Base-by-base conservation (phyloP, 2,113 vertebrate genomes). In the Reinhardtius hippoglossoides region DNA sequence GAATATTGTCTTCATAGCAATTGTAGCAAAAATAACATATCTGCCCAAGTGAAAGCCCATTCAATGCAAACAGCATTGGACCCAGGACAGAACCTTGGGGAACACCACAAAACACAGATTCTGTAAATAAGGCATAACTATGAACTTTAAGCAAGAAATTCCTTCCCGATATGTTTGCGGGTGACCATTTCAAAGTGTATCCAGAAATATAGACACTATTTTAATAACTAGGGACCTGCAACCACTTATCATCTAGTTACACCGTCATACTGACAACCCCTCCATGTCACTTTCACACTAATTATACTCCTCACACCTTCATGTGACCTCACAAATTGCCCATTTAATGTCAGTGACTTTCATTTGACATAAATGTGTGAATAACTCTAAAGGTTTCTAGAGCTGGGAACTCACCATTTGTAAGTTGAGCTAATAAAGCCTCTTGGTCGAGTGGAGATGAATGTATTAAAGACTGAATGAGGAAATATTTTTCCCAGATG, bases 281-380 rank as follows among this genome's bases (percentile, higher is more conserved):
- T 31, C 18, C 26, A 31, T n/a, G 56, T 13, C 44, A 46, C 44
- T 46, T 16, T 31, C 55, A 35, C 57, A 9, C 57, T 13, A 62
- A 50, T 72, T 44, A 61, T 20, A 60, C 57, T 35, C 23, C 44
- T 37, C 48, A n/a, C 27, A 42, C 52, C 24, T 37, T 52, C 50
- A 57, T 42, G 27, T 18, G 27, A 52, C 54, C 35, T 76, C 37
- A 6, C n/a, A 27, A 27, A 44, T 59, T 18, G 65, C 54, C 18
- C 27, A 13, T 21, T 52, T 62, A 9, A 71, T 60, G 14, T 64
- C n/a, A 23, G 46, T 9, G 44, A 67, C 62, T 69, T 58, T 67
- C 55, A 52, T 26, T 52, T 66, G 48, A 67, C 57, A 67, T 55
- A 35, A 16, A 44, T 42, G 66, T 67, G 40, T 76, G 27, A 60